Evolutionary conservation across 2,797 vertebrate genomes (phyloP).

Genomic region (Onychomys arenicola): DNA sequence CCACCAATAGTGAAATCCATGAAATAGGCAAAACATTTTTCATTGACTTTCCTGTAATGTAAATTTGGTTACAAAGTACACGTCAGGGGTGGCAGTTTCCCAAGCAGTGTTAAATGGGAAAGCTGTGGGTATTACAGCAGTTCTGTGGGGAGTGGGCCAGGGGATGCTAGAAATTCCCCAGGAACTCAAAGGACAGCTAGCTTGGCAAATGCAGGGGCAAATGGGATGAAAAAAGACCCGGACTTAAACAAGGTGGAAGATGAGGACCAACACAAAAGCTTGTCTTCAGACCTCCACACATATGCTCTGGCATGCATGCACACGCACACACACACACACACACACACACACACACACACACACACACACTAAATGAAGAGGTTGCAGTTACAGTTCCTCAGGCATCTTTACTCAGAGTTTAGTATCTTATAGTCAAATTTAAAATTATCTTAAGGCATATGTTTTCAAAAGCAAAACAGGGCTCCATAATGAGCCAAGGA

Average conservation of each 20-base stretch:
- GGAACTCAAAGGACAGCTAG: background rate
- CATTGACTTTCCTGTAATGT: background rate
- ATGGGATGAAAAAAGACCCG: background rate
- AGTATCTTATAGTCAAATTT: background rate
- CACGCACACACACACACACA: no score
- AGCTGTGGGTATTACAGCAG: background rate
- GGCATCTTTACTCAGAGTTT: background rate
- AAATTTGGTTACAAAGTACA: background rate
- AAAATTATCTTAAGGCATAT: background rate
- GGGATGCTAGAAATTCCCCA: background rate
- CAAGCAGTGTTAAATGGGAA: background rate
- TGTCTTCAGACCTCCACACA: no score
- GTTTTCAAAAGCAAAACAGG: background rate
- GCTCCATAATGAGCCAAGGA: conserved; percentile 25
- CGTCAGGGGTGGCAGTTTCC: background rate
- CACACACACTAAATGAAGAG: background rate
- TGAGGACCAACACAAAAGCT: background rate
- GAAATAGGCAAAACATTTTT: background rate
- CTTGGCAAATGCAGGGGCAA: background rate
- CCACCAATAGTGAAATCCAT: background rate
- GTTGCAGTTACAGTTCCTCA: background rate
- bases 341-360: background rate
- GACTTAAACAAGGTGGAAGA: background rate
- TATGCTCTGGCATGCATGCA: background rate
- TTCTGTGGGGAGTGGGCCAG: background rate